These are phyloP conservation scores for Ptychobarbus kaznakovi DNA, from an alignment of 2,797 vertebrate genomes.

Conservation along the genomic window DNA sequence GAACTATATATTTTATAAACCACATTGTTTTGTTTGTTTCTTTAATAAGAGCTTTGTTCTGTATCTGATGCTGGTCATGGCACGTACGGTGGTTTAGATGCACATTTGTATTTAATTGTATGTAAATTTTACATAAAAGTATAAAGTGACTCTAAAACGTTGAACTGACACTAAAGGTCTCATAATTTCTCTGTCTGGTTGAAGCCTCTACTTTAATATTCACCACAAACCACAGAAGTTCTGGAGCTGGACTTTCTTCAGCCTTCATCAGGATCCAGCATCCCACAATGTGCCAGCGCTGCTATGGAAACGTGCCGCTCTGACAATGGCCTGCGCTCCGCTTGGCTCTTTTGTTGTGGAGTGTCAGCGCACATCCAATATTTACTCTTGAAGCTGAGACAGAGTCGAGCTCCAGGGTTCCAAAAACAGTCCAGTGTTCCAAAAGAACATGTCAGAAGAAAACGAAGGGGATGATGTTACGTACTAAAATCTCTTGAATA, in stretches of 20 bases:
- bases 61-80: background rate
- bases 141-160: background rate
- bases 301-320: slow-evolving; percentile 63
- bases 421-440: background rate
- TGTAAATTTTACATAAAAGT: background rate
- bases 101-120: background rate
- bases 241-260: background rate
- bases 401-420: background rate
- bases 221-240: background rate
- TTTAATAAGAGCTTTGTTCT: background rate
- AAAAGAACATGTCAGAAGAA: background rate
- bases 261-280: slow-evolving; percentile 59
- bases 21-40: background rate
- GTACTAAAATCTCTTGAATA: background rate
- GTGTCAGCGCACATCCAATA: slow-evolving; percentile 50
- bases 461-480: background rate
- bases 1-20: background rate
- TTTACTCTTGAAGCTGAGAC: slow-evolving; percentile 47
- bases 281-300: slow-evolving; percentile 65
- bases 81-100: background rate
- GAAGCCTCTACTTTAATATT: background rate
- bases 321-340: slow-evolving; percentile 54
- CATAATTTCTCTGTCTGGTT: background rate
- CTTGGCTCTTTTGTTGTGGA: slow-evolving; percentile 50
- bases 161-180: background rate